Base-by-base conservation (phyloP, 2,888 invertebrate species). In the Ichneumoninae sp. region DNA sequence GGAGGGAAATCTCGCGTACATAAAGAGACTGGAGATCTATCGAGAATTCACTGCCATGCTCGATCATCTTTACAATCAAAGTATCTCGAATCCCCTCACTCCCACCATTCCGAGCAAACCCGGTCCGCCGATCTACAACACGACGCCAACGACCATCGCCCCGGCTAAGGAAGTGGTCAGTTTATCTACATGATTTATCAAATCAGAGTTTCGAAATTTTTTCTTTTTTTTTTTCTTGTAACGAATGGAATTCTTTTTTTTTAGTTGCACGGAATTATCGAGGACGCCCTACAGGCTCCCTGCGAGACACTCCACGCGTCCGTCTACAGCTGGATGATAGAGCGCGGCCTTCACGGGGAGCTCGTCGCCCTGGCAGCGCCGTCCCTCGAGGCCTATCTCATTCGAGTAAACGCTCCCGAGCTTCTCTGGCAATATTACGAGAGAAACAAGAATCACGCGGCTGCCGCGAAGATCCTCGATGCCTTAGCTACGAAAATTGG, bases 361-460 rank as follows among this genome's bases (percentile, higher is more conserved):
- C 91, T 97, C 65, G 96, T 96, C 70, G 95, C 95, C 68, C 94
- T 96, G 0, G 95, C 96, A 13, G 95, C 96, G 57, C 95, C 96
- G 1, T 97, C 96, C 10, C 94, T 98, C 66, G 98, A 98, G 93
- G 95, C 96, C 36, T 98, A 97, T 93, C 94, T 98, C 65, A 95
- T 95, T 72, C 92, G 92, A 1, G 90, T 91, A 1, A 92, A 92
- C 83, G 92, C 91, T 0, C 93, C 93, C 1, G 93, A 93, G 68
- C 70, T 99, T 86, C 94, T 99, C 79, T 99, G 99, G 99, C 98
- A 98, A 94, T 98, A 97, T 93, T 98, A 99, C 91, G 99, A 99
- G 94, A 97, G 97, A 92, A 97, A 96, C 90, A 97, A 97, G 40
- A 98, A 99, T 93, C 99, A 98, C 92, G 96, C 97, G 1, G 97